These are phyloP conservation scores for Sander vitreus DNA, from an alignment of 2,113 vertebrate genomes.

Conservation along the genomic window DNA sequence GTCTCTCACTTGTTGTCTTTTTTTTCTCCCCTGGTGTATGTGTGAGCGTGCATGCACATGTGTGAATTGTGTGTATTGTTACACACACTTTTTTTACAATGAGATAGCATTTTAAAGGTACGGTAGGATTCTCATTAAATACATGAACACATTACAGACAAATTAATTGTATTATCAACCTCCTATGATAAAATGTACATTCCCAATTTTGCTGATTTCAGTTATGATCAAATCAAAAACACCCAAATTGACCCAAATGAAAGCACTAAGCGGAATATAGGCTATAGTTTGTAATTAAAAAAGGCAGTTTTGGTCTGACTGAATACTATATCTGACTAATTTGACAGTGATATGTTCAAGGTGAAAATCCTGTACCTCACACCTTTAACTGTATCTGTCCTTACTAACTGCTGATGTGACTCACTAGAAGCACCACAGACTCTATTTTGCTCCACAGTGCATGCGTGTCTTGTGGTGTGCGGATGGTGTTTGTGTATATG, in stretches of 20 bases:
- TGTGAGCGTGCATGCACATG: slow-evolving; percentile 57
- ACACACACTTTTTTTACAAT: slow-evolving; percentile 24
- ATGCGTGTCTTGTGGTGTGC: slow-evolving; percentile 50
- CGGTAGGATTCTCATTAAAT: slow-evolving; percentile 51
- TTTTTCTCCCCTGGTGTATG: slow-evolving; percentile 19
- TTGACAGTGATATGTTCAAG: slow-evolving; percentile 25
- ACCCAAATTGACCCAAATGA: background rate
- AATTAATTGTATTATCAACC: background rate
- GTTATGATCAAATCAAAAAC: background rate
- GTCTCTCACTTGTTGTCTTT: slow-evolving; percentile 18
- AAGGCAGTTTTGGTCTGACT: background rate
- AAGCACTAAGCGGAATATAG: background rate
- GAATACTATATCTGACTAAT: background rate
- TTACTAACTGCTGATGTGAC: slow-evolving; percentile 50
- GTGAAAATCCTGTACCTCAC: slow-evolving; percentile 45
- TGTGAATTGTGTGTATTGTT: slow-evolving; percentile 42
- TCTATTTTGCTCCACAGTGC: slow-evolving; percentile 46
- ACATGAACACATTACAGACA: slow-evolving; percentile 16
- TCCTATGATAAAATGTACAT: background rate
- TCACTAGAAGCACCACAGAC: slow-evolving; percentile 30
- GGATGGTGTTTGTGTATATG: slow-evolving; percentile 28
- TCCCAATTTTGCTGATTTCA: background rate
- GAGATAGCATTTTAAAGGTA: slow-evolving; percentile 64
- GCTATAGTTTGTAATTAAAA: background rate
- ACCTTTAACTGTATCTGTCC: slow-evolving; percentile 62